Conservation (phyloP, 2,113 vertebrate species). For the Hippocampus mohnikei region DNA sequence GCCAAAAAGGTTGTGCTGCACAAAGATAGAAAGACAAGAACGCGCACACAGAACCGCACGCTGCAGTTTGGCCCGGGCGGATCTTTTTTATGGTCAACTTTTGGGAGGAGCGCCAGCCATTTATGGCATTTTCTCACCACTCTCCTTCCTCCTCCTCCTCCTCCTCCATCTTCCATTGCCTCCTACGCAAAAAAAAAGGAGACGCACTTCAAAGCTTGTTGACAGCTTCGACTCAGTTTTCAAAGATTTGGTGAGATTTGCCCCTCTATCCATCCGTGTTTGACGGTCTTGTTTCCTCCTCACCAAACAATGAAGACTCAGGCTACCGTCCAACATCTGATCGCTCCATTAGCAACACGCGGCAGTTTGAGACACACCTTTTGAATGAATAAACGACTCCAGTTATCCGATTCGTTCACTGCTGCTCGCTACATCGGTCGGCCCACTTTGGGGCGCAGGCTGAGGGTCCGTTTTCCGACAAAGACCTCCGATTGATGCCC, state of each 20-base stretch:
- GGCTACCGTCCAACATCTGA: too few species aligned
- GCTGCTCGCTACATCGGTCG: slow-evolving; percentile 1
- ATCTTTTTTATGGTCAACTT: slow-evolving; percentile 1
- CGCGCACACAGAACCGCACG: neutral
- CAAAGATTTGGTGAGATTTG: neutral
- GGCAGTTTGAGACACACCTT: too few species aligned
- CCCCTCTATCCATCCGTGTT: neutral
- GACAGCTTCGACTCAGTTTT: too few species aligned
- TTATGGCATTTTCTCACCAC: slow-evolving; percentile 5
- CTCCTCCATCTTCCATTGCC: neutral
- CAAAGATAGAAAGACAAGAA: neutral
- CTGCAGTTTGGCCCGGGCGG: neutral
- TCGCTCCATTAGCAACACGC: too few species aligned
- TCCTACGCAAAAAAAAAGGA: too few species aligned
- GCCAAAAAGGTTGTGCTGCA: neutral
- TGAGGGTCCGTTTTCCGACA: slow-evolving; percentile 40
- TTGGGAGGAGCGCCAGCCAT: neutral
- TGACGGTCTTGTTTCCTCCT: neutral
- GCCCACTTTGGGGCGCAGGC: slow-evolving; percentile 17
- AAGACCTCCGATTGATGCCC: slow-evolving; percentile 47
- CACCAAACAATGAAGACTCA: neutral
- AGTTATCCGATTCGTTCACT: too few species aligned
- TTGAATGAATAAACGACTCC: too few species aligned
- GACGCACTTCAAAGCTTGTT: too few species aligned
- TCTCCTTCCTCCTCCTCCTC: neutral